These are phyloP conservation scores for Helicolenus hilgendorfi DNA, from an alignment of 2,797 vertebrate species.

Conservation along the genomic window DNA sequence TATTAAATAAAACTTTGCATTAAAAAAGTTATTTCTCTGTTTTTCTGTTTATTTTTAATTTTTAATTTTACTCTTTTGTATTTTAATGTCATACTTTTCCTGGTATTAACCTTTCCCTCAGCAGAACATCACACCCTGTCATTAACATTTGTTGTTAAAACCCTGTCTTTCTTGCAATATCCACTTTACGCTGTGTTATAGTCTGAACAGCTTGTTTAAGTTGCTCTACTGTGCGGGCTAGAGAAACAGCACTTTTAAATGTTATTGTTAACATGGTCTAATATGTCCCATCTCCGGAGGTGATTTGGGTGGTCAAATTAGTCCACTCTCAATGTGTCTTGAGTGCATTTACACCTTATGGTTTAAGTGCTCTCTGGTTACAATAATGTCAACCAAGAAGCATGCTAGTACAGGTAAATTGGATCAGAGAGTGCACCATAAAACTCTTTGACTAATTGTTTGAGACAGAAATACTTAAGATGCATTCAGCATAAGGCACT, in stretches of 20 bases:
- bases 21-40: background rate
- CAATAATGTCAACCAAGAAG: background rate
- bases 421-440: background rate
- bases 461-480: background rate
- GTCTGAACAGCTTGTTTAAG: background rate
- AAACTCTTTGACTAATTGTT: background rate
- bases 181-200: background rate
- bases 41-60: background rate
- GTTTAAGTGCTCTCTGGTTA: constrained; percentile 17
- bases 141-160: background rate
- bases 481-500: background rate
- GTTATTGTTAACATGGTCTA: background rate
- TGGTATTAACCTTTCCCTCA: background rate
- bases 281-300: background rate
- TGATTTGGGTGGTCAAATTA: background rate
- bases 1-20: background rate
- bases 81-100: background rate
- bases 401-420: background rate
- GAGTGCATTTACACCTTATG: constrained; percentile 29
- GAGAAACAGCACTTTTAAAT: background rate
- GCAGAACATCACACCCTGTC: background rate
- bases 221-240: background rate
- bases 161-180: background rate
- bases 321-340: background rate
- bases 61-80: background rate